Percentiles rank a stretch among this genome's conserved stretches.
Conservation (phyloP, 1,140 invertebrate genomes). For the Leptinotarsa lineolata region DNA sequence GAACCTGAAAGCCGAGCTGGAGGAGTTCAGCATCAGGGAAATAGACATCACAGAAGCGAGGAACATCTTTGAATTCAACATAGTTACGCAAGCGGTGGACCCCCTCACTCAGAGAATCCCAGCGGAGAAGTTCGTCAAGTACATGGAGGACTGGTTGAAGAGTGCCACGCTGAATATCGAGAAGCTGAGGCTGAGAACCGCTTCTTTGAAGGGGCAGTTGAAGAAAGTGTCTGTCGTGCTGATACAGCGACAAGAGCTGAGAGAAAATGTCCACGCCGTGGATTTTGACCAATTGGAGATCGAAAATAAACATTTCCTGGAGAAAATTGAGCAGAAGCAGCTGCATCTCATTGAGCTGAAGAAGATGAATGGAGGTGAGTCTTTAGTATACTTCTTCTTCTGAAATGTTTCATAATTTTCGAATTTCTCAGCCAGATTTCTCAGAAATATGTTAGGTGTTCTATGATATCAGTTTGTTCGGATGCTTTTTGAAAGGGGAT, state of each 20-base stretch:
- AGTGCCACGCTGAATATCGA: slow-evolving; percentile 50
- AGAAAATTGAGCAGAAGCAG: slow-evolving; percentile 55
- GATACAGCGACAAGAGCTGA: slow-evolving; percentile 53
- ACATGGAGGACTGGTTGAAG: slow-evolving; percentile 56
- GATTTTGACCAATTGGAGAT: slow-evolving; percentile 59
- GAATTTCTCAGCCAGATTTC: too few relatives aligned
- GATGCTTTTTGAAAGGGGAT: too few relatives aligned
- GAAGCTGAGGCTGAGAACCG: slow-evolving; percentile 54
- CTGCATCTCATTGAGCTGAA: slow-evolving; percentile 54
- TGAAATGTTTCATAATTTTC: too few relatives aligned
- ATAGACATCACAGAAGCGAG: slow-evolving; percentile 45
- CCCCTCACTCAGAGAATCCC: slow-evolving; percentile 55
- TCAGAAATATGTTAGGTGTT: too few relatives aligned
- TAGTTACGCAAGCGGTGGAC: slow-evolving; percentile 52
- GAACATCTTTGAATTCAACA: slow-evolving; percentile 52
- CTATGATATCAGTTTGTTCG: too few relatives aligned
- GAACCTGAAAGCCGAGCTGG: slow-evolving; percentile 51
- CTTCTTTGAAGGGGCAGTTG: slow-evolving; percentile 50
- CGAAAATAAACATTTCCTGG: slow-evolving; percentile 54
- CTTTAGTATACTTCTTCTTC: too few relatives aligned
- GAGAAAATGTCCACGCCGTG: slow-evolving; percentile 55
- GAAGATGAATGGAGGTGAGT: slow-evolving; percentile 49
- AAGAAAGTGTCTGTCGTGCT: slow-evolving; percentile 51
- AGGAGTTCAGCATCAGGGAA: slow-evolving; percentile 50
- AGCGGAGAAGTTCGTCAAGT: slow-evolving; percentile 56